Base-by-base conservation (phyloP, 1,140 invertebrate genomes). In the Eurosta solidaginis region DNA sequence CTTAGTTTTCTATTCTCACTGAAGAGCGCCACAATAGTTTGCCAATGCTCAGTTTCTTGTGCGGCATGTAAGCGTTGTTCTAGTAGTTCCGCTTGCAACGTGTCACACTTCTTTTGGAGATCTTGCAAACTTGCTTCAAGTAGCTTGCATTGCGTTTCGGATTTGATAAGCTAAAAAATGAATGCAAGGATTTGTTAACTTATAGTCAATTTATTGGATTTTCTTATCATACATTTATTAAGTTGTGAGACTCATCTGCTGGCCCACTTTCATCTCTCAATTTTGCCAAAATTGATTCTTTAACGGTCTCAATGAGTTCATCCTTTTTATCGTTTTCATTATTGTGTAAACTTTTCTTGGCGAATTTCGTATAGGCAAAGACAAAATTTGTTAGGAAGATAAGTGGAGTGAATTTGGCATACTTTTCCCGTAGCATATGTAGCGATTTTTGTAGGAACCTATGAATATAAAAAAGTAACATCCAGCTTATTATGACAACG, bases 361-460 rank as follows among this genome's bases (percentile, higher is more conserved):
- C 80, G 49, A 86, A 83, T 74, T 83, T 82, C 20, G 82, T 80
- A 52, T 85, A 85, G 33, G 83, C 79, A 80, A 82, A 84, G 49
- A 86, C 82, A 78, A 87, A 87, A 54, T 87, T 87, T 42, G 78
- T 86, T 2, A 87, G 84, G 83, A 87, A 87, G 81, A 87, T 82
- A 68, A 87, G 59, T 6, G 85, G 85, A 36, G 85, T 87, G 25
- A 84, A 87, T 84, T 87, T 87, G 82, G 84, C 83, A 82, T 87
- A 87, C 82, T 87, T 87, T 77, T 87, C 82, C 74, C 83, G 82
- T 9, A 87, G 79, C 4, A 63, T 42, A 45, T 81, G 81, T 42
- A 87, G 27, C 1, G 85, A 85, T 45, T 82, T 83, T 77, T 86
- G 83, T n/a, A 87, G 76, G 74, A 87, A 87, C 82, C 85, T 87